phyloP scores from a whole-genome alignment of 37 sponge, comb jelly and placozoan genomes.

The Beroe forskalii region DNA sequence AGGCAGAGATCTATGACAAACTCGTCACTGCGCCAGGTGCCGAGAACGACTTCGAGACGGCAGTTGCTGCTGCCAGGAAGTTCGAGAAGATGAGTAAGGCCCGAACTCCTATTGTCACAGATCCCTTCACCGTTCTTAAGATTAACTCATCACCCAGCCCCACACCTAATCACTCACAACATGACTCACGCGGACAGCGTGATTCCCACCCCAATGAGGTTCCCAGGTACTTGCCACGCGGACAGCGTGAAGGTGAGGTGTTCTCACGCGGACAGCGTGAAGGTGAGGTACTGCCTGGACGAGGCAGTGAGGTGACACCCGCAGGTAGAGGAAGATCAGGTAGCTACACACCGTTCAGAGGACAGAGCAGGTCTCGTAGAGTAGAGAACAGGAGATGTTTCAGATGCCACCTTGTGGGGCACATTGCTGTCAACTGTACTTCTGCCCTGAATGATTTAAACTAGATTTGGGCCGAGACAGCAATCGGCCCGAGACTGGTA shows the following conservation, averaged over 20 bases:
- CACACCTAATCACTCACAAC: background rate
- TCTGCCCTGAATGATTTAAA: background rate
- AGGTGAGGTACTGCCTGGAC: background rate
- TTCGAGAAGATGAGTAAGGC: conserved; percentile 19
- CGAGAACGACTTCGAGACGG: conserved; percentile 19
- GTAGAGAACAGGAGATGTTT: conserved; percentile 13
- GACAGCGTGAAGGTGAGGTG: background rate
- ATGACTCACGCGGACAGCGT: background rate
- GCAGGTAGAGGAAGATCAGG: background rate
- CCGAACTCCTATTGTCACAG: conserved; percentile 7
- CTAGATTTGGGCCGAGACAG: conserved; percentile 6
- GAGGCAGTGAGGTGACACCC: background rate
- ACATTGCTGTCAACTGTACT: conserved; percentile 10
- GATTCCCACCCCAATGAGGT: background rate
- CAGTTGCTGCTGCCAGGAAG: conserved; percentile 5
- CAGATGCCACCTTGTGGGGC: background rate
- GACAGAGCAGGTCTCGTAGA: background rate
- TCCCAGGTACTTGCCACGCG: background rate
- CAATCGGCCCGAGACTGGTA: background rate
- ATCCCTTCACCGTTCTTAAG: background rate
- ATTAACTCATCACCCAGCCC: background rate
- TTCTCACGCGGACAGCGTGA: background rate
- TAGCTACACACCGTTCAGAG: background rate
- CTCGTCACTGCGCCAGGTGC: background rate
- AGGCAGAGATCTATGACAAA: background rate